These are phyloP conservation scores for Novumbra hubbsi DNA, from an alignment of 2,797 vertebrate species.

Conservation along the genomic window DNA sequence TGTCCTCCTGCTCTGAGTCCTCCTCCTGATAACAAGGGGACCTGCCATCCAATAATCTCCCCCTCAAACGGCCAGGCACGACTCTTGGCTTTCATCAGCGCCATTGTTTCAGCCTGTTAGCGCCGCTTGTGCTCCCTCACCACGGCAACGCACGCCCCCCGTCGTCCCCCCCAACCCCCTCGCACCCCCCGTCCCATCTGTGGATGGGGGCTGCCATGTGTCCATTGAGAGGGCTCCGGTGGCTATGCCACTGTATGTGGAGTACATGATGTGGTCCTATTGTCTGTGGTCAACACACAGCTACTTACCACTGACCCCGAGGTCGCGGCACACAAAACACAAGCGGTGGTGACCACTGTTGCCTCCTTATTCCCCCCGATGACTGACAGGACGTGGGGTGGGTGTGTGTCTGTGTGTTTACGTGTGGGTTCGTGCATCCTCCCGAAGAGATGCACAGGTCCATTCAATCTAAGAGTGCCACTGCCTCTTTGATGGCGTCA, in stretches of 20 bases:
- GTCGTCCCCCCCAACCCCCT: constrained; percentile 1
- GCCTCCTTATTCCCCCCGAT: constrained; percentile 67
- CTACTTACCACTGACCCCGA: constrained; percentile 70
- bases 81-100: constrained; percentile 64
- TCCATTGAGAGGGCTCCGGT: constrained; percentile 63
- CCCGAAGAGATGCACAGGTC: constrained; percentile 31
- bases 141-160: constrained; percentile 57
- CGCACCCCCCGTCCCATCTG: constrained; percentile 72
- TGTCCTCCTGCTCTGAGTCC: constrained; percentile 27
- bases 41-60: constrained; percentile 68
- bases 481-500: constrained; percentile 56
- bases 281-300: constrained; percentile 55
- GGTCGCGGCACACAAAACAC: constrained; percentile 74
- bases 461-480: constrained; percentile 49
- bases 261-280: constrained; percentile 70
- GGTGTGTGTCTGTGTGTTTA: constrained; percentile 25
- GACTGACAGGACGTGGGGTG: constrained; percentile 70
- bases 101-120: constrained; percentile 71
- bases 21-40: constrained; percentile 58
- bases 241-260: constrained; percentile 67
- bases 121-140: constrained; percentile 69
- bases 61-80: constrained; percentile 62
- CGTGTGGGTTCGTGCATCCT: constrained; percentile 25
- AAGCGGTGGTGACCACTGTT: constrained; percentile 75
- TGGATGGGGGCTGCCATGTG: constrained; percentile 78